These are phyloP conservation scores for Teleopsis dalmanni DNA, from an alignment of 1,140 invertebrate genomes.

Conservation along the genomic window DNA sequence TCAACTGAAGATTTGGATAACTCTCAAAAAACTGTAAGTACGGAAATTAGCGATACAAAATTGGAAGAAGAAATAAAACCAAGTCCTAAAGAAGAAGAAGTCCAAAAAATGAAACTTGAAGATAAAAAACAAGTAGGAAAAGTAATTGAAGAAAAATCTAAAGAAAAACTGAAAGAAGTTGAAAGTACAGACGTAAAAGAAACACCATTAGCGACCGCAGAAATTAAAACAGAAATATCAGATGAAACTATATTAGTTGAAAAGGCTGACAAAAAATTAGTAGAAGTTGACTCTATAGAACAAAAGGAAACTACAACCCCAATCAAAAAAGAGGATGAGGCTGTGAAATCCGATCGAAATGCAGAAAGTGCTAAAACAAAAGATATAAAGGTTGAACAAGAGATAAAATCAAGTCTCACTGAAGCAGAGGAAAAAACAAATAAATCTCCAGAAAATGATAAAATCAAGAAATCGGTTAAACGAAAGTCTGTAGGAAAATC, in stretches of 20 bases:
- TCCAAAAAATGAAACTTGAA: background rate
- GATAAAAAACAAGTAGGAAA: background rate
- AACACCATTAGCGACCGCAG: background rate
- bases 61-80: background rate
- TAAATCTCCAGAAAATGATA: background rate
- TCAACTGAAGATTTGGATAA: too few relatives aligned
- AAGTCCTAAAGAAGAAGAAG: background rate
- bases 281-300: background rate
- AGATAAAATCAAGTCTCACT: conserved; percentile 10
- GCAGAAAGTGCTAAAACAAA: background rate
- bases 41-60: too few relatives aligned
- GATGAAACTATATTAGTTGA: background rate
- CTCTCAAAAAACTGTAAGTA: too few relatives aligned
- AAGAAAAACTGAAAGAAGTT: background rate
- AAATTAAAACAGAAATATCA: background rate
- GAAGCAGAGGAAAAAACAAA: conserved; percentile 12
- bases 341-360: background rate
- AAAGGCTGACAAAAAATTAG: background rate
- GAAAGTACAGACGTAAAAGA: background rate
- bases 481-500: too few relatives aligned
- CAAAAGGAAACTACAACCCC: background rate
- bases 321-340: background rate
- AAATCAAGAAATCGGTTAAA: background rate
- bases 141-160: background rate
- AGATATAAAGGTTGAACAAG: conserved; percentile 4